Conservation (phyloP, 2,888 invertebrate genomes). For the Aphidius colemani region DNA sequence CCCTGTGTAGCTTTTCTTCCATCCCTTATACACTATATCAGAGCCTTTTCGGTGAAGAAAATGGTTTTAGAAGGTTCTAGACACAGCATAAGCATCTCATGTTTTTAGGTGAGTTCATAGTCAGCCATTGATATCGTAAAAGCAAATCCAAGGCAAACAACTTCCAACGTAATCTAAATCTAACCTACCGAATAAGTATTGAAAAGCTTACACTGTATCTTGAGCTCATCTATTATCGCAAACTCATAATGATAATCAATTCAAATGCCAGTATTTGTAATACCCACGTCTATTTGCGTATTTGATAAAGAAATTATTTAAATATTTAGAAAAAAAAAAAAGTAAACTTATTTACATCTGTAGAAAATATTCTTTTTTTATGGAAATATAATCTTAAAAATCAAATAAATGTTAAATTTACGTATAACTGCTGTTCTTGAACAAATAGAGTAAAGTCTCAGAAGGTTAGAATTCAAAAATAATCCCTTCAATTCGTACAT, state of each 20-base stretch:
- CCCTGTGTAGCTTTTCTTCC: slow-evolving; percentile 4
- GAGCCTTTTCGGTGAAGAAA: background rate
- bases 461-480: too few species aligned
- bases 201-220: slow-evolving; percentile 36
- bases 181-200: slow-evolving; percentile 52
- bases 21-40: background rate
- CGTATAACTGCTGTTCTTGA: too few species aligned
- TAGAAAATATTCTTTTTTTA: too few species aligned
- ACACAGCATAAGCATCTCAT: slow-evolving; percentile 26
- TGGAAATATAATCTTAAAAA: too few species aligned
- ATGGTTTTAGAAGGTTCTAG: slow-evolving; percentile 27
- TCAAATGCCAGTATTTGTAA: slow-evolving; percentile 53
- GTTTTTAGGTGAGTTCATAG: slow-evolving; percentile 49
- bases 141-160: slow-evolving; percentile 58
- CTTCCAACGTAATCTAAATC: slow-evolving; percentile 39
- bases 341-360: too few species aligned
- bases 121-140: slow-evolving; percentile 60
- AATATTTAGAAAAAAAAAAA: too few species aligned
- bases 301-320: too few species aligned
- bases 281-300: slow-evolving; percentile 19
- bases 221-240: slow-evolving; percentile 58
- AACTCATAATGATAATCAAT: slow-evolving; percentile 42
- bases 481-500: too few species aligned
- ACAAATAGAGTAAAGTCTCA: too few species aligned
- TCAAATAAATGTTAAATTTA: too few species aligned